Base-by-base conservation (phyloP, 2,113 vertebrate genomes). In the Lepisosteus osseus region DNA sequence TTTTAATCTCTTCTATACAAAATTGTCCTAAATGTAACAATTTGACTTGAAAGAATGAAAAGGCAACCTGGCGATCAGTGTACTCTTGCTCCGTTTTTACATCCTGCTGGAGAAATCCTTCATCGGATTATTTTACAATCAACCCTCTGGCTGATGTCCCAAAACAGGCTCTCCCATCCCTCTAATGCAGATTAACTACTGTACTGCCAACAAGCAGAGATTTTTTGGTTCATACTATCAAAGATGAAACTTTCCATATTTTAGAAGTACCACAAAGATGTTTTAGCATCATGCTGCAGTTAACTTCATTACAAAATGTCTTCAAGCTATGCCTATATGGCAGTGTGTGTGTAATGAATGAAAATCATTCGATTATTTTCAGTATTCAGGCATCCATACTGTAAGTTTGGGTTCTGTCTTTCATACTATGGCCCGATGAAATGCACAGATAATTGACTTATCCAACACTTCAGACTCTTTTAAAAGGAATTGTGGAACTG, bases 41-140 rank as follows among this genome's bases (percentile, higher is more conserved):
- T 40, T 15, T 42, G 11, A 67, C 56, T 2, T 13, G 29, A 29
- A 68, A 68, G 59, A 15, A 11, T 17, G 54, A 54, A 59, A 6
- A 12, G 65, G 55, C 65, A 64, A 56, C 17, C 54, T n/a, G 1
- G 57, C 14, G 5, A 59, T 15, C 57, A 8, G n/a, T 59, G 56
- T n/a, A 3, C 56, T 13, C 3, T 59, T n/a, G 41, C 61, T 51
- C 61, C 67, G 7, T 55, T 44, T 74, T 41, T 56, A 56, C n/a
- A 51, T 14, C 66, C 67, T 62, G 65, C 6, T 59, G 57, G 13
- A 61, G 8, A 29, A 71, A 47, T 70, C 55, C 56, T 70, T 70
- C 55, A 70, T 70, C 40, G 14, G 57, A 51, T 65, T 74, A 65
- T 57, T 47, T 64, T 54, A 74, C 66, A 63, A 68, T 68, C 45